Base-by-base conservation (phyloP, 2,797 vertebrate genomes). In the Pangasius djambal region DNA sequence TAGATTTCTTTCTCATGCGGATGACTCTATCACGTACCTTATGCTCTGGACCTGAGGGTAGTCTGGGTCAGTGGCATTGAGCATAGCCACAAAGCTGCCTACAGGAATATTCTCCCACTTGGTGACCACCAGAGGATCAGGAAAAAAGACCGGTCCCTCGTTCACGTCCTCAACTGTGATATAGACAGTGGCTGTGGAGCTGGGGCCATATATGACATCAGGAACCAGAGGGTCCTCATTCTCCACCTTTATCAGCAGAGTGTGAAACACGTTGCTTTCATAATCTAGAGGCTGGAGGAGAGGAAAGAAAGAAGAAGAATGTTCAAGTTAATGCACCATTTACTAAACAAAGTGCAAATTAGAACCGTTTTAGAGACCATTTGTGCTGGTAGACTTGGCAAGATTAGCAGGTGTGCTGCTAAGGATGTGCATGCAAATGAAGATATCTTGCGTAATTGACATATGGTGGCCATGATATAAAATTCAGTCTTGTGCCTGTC, bases 31-130 rank as follows among this genome's bases (percentile, higher is more conserved):
- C 3, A 92, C 97, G 94, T 91, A 99, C 98, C 97, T 97, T 94
- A 99, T 96, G 90, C 96, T 98, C 92, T 99, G 98, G 2, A 94
- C 95, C 91, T 98, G 97, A 90, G 98, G 90, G 16, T 96, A 97
- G n/a, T 99, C 98, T 0, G 98, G 98, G 93, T 99, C 98, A 0
- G 98, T 98, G 83, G 98, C 98, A 0, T 98, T 99, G 75, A 98
- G 96, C 0, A 97, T 97, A 0, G 98, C 95, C 89, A 99, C 96
- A 50, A 97, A 94, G 18, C 97, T 99, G 91, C 97, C 98, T 16
- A 98, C 67, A 0, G 98, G 96, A 86, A 98, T 95, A 93, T 99
- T 97, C 91, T 99, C 98, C 86, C 93, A 95, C 91, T 93, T 97
- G 87, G 96, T 97, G 90, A 98, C 98, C 57, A 90, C 90, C 95